Conservation (phyloP, 2,888 invertebrate species). For the Prenolepis imparis region DNA sequence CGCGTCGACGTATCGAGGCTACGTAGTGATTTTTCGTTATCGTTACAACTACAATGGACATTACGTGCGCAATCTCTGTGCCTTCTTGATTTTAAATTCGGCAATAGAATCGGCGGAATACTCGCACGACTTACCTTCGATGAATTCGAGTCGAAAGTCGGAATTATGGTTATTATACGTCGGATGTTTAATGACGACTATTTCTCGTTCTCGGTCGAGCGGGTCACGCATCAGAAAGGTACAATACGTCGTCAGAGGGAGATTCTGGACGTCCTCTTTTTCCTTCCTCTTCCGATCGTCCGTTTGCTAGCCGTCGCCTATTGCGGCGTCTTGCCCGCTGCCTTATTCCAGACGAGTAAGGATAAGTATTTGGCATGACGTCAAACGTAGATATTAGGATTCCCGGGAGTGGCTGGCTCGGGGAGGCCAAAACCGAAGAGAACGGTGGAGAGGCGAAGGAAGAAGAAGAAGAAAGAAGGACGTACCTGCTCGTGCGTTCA, state of each 20-base stretch:
- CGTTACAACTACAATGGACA: background rate
- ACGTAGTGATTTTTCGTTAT: background rate
- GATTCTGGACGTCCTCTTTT: constrained; percentile 61
- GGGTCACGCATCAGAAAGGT: constrained; percentile 15
- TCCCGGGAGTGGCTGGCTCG: constrained; percentile 78
- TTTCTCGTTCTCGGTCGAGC: constrained; percentile 17
- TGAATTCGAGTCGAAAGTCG: constrained; percentile 18
- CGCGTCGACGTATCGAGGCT: background rate
- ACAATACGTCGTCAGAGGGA: constrained; percentile 71
- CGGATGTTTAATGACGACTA: constrained; percentile 66
- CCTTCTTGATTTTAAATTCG: constrained; percentile 28
- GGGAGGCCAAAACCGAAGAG: constrained; percentile 71
- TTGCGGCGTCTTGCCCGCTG: constrained; percentile 71
- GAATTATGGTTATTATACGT: constrained; percentile 57
- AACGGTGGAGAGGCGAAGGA: constrained; percentile 65
- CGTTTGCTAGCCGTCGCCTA: constrained; percentile 65
- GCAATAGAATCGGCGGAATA: background rate
- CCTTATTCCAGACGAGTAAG: constrained; percentile 83
- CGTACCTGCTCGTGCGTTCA: constrained; percentile 82
- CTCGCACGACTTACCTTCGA: constrained; percentile 43
- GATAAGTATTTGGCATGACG: constrained; percentile 85
- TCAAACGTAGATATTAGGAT: constrained; percentile 86
- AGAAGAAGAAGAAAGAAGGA: constrained; percentile 69
- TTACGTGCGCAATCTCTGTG: background rate
- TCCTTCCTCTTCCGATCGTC: constrained; percentile 56